These are phyloP conservation scores for Holothuria leucospilota DNA, from an alignment of 53 echinoderm and acorn worm species.

Conservation along the genomic window DNA sequence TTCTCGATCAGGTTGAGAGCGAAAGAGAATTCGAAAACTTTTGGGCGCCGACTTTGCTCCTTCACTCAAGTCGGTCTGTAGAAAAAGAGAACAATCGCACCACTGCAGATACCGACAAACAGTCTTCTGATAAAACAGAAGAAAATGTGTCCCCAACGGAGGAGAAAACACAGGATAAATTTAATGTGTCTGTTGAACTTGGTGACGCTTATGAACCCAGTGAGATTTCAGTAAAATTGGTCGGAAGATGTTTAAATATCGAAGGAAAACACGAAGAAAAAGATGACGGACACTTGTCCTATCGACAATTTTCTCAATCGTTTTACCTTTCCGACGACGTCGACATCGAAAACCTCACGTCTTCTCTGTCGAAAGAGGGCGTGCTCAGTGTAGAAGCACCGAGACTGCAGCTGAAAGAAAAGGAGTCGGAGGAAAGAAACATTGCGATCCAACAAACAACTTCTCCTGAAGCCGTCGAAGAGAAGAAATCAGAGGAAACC, in stretches of 20 bases:
- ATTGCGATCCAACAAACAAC: neutral
- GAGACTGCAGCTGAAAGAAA: slow-evolving; percentile 5
- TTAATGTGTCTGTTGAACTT: neutral
- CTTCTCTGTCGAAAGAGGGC: slow-evolving; percentile 5
- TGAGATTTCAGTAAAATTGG: slow-evolving; percentile 18
- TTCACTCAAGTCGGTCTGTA: too few relatives aligned
- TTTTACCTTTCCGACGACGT: neutral
- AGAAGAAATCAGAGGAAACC: too few relatives aligned
- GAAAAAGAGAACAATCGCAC: too few relatives aligned
- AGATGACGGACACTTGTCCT: slow-evolving; percentile 12
- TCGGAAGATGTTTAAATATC: neutral
- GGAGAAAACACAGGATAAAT: neutral
- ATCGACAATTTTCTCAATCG: slow-evolving; percentile 9
- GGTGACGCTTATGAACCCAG: slow-evolving; percentile 4
- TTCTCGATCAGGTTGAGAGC: too few relatives aligned
- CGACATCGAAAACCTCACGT: slow-evolving; percentile 7
- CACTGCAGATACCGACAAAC: neutral
- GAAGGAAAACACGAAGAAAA: slow-evolving; percentile 22
- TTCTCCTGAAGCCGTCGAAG: too few relatives aligned
- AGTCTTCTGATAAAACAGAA: neutral
- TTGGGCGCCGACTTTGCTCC: too few relatives aligned
- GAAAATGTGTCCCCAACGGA: neutral
- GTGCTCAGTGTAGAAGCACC: slow-evolving; percentile 34
- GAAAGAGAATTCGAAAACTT: too few relatives aligned
- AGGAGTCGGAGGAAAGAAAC: neutral